A percentile compares a stretch with the other conserved stretches of the same genome.
phyloP scores from a whole-genome alignment of 2,797 vertebrate species.

The Lagocephalus sceleratus region DNA sequence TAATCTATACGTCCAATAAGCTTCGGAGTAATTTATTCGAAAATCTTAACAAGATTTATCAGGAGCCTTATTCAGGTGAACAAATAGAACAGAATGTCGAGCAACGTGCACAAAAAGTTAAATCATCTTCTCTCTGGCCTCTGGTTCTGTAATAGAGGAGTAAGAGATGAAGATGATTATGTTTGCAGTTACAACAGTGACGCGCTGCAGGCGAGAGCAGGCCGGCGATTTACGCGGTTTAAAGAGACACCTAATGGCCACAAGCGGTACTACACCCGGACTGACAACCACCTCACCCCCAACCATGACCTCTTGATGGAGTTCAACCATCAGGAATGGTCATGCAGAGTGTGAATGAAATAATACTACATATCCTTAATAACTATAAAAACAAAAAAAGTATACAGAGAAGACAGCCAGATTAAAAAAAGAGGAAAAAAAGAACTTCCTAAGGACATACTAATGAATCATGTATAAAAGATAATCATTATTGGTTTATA shows the following conservation, averaged over 20 bases:
- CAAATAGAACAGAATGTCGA: conserved; percentile 16
- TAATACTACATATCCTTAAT: conserved; percentile 27
- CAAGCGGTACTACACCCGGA: conserved; percentile 71
- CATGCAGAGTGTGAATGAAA: conserved; percentile 55
- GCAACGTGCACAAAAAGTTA: conserved; percentile 8
- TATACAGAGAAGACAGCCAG: conserved; percentile 60
- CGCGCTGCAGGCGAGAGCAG: conserved; percentile 38
- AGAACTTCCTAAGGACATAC: conserved; percentile 74
- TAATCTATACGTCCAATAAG: not conserved
- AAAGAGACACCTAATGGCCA: conserved; percentile 93
- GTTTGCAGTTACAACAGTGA: conserved; percentile 37
- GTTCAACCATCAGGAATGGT: conserved; percentile 29
- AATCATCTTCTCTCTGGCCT: conserved; percentile 26
- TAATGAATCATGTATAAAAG: conserved; percentile 80
- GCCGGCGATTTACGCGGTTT: conserved; percentile 80
- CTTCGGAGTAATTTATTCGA: not conserved
- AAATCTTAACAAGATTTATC: not conserved
- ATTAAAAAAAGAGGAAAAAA: conserved; percentile 42
- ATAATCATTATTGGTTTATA: conserved; percentile 80
- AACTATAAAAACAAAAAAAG: conserved; percentile 15
- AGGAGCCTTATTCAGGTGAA: not conserved
- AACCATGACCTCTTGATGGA: conserved; percentile 16
- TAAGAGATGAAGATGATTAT: conserved; percentile 41
- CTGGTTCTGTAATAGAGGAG: conserved; percentile 36
- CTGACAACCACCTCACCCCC: conserved; percentile 21